Evolutionary conservation across 2,797 vertebrate species (phyloP), one percentile per base, ranked within the genome.

Genomic region (Kryptopterus vitreolus): DNA sequence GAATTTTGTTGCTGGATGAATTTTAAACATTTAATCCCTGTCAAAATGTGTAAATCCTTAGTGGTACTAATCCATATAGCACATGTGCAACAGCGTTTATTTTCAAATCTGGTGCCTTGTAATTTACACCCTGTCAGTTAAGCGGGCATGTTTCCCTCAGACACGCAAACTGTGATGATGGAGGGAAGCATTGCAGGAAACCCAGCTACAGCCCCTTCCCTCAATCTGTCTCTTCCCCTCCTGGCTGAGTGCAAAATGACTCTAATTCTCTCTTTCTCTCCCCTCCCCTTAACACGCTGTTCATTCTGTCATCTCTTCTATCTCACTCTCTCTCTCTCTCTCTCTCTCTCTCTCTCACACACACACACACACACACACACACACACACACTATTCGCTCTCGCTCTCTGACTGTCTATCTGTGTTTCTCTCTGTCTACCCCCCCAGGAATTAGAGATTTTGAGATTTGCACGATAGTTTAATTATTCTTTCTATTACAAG

Each of bases 381-480:
- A n/a, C 1, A 10, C n/a, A 4, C 10, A 2, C 2, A 2, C n/a
- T 16, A 3, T 15, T n/a, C 57, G 12, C 46, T 33, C 31, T 52
- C 76, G 66, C 33, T 55, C 13, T 76, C 13, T 26, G 26, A 59
- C 31, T 78, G 12, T 74, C 31, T 57, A 10, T 43, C 38, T 38
- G 7, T 55, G 6, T 4, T 33, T 38, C 10, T 38, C 62, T n/a
- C 9, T 24, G 0, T 22, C 16, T 29, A n/a, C 24, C 81, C 61
- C 52, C 53, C 38, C 26, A 13, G 13, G 16, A 43, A 84, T 43
- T 86, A 82, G 81, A 90, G 89, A 92, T 93, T 89, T 90, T 82
- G 85, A 85, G 83, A 86, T 89, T 92, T 92, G 88, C 85, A 88
- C 83, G 87, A 87, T 80, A 86, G 88, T 88, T 89, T 90, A 90